phyloP scores from a whole-genome alignment of 2,113 vertebrate species.

The Orthochromis malagaraziensis region DNA sequence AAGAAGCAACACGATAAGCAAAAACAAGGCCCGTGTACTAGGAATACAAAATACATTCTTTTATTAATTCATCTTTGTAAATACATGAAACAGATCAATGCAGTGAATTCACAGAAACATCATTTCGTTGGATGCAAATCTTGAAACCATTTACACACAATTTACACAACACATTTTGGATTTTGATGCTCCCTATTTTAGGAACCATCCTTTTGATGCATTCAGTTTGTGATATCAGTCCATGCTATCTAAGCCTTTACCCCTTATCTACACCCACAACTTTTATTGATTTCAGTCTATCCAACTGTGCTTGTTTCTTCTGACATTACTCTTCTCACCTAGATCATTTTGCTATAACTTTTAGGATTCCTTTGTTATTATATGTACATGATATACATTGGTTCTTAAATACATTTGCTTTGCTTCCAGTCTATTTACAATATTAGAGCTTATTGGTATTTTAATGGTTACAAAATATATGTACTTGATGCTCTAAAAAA shows the following conservation, averaged over 20 bases:
- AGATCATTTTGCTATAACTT: constrained; percentile 24
- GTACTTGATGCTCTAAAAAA: constrained; percentile 33
- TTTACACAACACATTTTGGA: constrained; percentile 45
- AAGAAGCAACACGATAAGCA: neutral
- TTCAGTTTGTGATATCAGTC: neutral
- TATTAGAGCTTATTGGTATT: constrained; percentile 70
- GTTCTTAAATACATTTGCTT: constrained; percentile 73
- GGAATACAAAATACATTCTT: constrained; percentile 78
- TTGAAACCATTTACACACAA: constrained; percentile 57
- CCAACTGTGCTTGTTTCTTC: constrained; percentile 4
- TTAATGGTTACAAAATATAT: constrained; percentile 48
- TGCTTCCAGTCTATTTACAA: constrained; percentile 73
- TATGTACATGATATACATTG: constrained; percentile 77
- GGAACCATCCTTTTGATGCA: neutral
- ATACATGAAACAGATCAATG: constrained; percentile 56
- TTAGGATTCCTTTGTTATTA: constrained; percentile 56
- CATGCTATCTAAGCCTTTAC: neutral
- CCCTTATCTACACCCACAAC: neutral
- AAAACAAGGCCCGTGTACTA: constrained; percentile 1
- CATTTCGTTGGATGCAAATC: constrained; percentile 53
- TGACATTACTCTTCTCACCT: constrained; percentile 29
- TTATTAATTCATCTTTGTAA: constrained; percentile 69
- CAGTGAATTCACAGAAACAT: constrained; percentile 54
- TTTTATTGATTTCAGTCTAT: neutral
- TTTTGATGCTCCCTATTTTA: neutral